Evolutionary conservation across 2,888 invertebrate species (phyloP).

Genomic region (Antheraea assamensis): DNA sequence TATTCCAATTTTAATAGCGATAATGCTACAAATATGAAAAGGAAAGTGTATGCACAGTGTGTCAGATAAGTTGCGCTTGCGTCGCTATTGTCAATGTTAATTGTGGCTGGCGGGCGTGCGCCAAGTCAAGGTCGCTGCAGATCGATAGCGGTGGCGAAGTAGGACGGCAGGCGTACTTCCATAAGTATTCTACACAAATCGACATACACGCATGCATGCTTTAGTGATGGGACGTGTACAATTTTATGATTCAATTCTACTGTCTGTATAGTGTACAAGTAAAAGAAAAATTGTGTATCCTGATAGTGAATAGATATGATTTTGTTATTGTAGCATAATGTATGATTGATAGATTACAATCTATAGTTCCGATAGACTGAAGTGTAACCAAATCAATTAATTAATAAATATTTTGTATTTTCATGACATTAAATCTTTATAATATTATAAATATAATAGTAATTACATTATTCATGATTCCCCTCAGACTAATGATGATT

Average conservation of each 20-base stretch:
- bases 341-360: neutral
- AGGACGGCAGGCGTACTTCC: constrained; percentile 47
- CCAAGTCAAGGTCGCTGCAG: constrained; percentile 73
- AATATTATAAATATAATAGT: too few relatives aligned
- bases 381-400: neutral
- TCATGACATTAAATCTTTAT: neutral
- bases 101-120: constrained; percentile 63
- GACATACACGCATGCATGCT: constrained; percentile 50
- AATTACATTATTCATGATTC: too few relatives aligned
- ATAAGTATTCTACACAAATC: constrained; percentile 50
- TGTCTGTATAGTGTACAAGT: neutral
- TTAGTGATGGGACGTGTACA: neutral
- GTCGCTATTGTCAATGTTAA: constrained; percentile 73
- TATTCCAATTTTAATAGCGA: neutral
- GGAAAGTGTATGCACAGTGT: constrained; percentile 49
- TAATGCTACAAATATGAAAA: constrained; percentile 42
- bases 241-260: neutral
- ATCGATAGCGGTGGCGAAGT: constrained; percentile 58
- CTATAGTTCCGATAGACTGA: neutral
- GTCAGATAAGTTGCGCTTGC: constrained; percentile 57
- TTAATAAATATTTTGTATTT: neutral
- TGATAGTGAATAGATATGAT: neutral
- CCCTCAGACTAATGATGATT: neutral
- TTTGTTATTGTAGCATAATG: neutral
- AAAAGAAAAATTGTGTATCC: neutral